Evolutionary conservation across 2,888 invertebrate species (phyloP).

Genomic region (Crepidodera aurea): DNA sequence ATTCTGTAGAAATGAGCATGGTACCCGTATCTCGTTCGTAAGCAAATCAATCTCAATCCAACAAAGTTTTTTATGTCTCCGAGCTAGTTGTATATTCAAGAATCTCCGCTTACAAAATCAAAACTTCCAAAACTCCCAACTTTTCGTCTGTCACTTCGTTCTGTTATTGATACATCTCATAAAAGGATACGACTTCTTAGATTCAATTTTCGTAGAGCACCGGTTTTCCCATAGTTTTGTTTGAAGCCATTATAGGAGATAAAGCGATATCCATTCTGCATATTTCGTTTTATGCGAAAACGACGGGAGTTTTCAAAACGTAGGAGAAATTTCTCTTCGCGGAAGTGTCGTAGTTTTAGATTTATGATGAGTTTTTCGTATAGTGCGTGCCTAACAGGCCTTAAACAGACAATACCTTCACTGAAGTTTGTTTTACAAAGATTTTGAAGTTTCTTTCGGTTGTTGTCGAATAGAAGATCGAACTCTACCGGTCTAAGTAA

Average conservation of each 20-base stretch:
- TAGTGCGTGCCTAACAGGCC: slow-evolving; percentile 31
- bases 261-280: slow-evolving; percentile 27
- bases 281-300: slow-evolving; percentile 17
- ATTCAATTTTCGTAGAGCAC: slow-evolving; percentile 44
- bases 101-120: slow-evolving; percentile 42
- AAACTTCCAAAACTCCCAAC: slow-evolving; percentile 43
- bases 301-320: slow-evolving; percentile 18
- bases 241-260: slow-evolving; percentile 25
- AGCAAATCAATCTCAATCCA: slow-evolving; percentile 31
- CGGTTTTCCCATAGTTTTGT: slow-evolving; percentile 24
- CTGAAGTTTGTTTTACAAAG: slow-evolving; percentile 19
- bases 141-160: slow-evolving; percentile 46
- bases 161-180: slow-evolving; percentile 49
- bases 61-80: slow-evolving; percentile 23
- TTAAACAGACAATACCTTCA: slow-evolving; percentile 28
- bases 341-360: slow-evolving; percentile 27
- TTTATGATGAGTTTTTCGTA: slow-evolving; percentile 25
- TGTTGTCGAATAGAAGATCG: neutral
- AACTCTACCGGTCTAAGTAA: too few relatives aligned
- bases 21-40: slow-evolving; percentile 4
- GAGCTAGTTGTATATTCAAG: slow-evolving; percentile 29
- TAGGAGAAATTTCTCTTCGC: slow-evolving; percentile 21
- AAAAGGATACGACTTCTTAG: slow-evolving; percentile 45
- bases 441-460: slow-evolving; percentile 7
- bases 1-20: neutral